Evolutionary conservation across 1,140 invertebrate genomes (phyloP), one percentile per base, ranked within the genome.

Genomic region (Drosophila tsacasi): DNA sequence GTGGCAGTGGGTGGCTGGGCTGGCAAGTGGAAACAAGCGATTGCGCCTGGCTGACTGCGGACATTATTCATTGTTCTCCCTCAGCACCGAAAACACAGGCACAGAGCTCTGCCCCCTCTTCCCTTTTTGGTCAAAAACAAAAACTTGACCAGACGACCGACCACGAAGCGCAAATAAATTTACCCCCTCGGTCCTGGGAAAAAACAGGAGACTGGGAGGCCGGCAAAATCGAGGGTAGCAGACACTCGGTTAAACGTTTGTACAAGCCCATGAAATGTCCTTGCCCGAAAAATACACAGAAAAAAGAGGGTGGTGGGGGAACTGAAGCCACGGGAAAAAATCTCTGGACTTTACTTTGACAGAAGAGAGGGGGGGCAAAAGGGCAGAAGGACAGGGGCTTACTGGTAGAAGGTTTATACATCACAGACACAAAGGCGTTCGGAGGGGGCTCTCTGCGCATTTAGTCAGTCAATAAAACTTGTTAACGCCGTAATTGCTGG

Each of bases 391-490:
- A 7, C 62, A 12, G 32, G 32, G 32, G 35, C 62, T 62, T 54
- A 46, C 61, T 63, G 61, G 50, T 63, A 15, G 40, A 61, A 40
- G 47, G 25, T 52, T 46, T n/a, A 44, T 61, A 63, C 46, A 49
- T 25, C 58, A 23, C 6, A 39, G 30, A 27, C 23, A 39, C 37
- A 27, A 47, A 35, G 44, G 47, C 60, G 42, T 27, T 40, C 49
- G 39, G 32, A 62, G 62, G 49, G 49, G 39, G 2, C 49, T 7
- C 73, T 44, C 32, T 74, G 81, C 85, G 87, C 84, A 89, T 89
- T 89, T 89, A 89, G 84, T 84, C 84, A 89, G 84, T 89, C 84
- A 89, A 89, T 89, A 89, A 89, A 89, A 89, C 84, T 89, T 89
- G 84, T 89, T 89, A 89, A 90, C 84, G 84, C 85, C 75, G 84